A percentile compares a stretch with the other conserved stretches of the same genome.
These are phyloP conservation scores for Propithecus perrieri DNA, from an alignment of 2,797 vertebrate genomes.

Conservation along the genomic window DNA sequence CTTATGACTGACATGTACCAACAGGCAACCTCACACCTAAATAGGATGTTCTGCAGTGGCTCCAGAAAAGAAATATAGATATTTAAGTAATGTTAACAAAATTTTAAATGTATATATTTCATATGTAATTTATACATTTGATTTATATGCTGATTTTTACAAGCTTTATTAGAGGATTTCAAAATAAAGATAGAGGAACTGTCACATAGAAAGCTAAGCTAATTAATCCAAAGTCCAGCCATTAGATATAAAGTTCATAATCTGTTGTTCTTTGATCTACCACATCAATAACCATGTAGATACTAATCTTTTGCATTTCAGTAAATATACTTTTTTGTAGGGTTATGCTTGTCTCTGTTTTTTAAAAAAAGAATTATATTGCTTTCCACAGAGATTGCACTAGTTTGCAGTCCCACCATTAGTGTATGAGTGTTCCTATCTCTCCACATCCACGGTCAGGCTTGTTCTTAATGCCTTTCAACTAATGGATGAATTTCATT, in stretches of 20 bases:
- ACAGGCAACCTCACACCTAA: neutral
- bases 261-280: neutral
- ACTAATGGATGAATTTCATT: too few relatives aligned
- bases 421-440: too few relatives aligned
- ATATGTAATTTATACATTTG: neutral
- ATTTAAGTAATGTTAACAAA: neutral
- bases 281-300: neutral
- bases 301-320: neutral
- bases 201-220: neutral
- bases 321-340: neutral
- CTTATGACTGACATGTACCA: neutral
- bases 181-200: neutral
- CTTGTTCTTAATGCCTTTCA: too few relatives aligned
- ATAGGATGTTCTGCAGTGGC: neutral
- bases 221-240: neutral
- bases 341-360: neutral
- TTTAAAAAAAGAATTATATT: neutral
- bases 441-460: too few relatives aligned
- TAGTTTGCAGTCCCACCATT: too few relatives aligned
- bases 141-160: neutral
- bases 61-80: neutral
- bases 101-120: neutral
- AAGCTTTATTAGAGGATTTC: neutral
- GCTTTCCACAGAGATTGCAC: too few relatives aligned
- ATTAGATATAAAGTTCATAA: neutral